Evolutionary conservation across 2,888 invertebrate genomes (phyloP).

Genomic region (Ganaspis brasiliensis): DNA sequence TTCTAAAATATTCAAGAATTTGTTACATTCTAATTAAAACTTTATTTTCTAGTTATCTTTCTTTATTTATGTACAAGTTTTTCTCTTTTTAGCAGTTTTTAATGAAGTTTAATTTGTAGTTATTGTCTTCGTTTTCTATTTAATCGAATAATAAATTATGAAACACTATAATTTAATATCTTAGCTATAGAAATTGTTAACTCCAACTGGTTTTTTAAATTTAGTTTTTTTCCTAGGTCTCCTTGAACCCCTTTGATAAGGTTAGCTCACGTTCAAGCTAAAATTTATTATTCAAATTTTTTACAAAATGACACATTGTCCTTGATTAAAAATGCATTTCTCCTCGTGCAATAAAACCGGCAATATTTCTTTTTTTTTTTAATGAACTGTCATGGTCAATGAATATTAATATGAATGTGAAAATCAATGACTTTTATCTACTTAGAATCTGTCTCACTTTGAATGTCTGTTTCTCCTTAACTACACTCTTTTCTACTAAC

Average conservation of each 20-base stretch:
- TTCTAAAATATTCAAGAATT: too few species aligned
- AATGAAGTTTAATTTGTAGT: too few species aligned
- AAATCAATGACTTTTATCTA: neutral
- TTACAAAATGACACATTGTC: neutral
- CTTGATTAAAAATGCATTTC: constrained; percentile 28
- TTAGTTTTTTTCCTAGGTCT: neutral
- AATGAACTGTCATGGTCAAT: constrained; percentile 6
- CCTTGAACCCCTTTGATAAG: neutral
- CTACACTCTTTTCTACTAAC: neutral
- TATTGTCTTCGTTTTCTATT: too few species aligned
- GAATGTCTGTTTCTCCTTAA: neutral
- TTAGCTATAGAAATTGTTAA: too few species aligned
- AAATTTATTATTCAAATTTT: constrained; percentile 8
- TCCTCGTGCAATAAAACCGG: neutral
- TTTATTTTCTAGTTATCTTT: too few species aligned
- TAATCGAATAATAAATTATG: too few species aligned
- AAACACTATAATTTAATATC: too few species aligned
- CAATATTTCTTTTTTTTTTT: constrained; percentile 21
- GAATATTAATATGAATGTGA: neutral
- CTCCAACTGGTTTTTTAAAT: neutral
- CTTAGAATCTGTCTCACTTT: neutral
- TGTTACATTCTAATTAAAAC: too few species aligned
- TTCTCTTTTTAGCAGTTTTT: too few species aligned
- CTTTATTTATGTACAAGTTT: too few species aligned
- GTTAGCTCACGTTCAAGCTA: neutral